A percentile compares a stretch with the other conserved stretches of the same genome.
These are phyloP conservation scores for Orius laevigatus DNA, from an alignment of 1,140 invertebrate genomes.

Conservation along the genomic window DNA sequence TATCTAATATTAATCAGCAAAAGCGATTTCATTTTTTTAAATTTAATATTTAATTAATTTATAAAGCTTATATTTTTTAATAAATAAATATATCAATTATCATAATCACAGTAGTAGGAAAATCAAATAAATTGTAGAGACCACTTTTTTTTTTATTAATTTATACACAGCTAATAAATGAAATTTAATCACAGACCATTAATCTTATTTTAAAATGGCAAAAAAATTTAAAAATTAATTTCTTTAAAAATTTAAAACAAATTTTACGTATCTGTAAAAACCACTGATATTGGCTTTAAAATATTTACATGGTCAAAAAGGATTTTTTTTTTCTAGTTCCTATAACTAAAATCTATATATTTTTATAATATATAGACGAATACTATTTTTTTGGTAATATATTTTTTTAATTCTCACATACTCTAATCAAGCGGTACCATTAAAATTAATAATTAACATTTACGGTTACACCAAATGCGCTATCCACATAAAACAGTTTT, in stretches of 20 bases:
- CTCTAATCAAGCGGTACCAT: conserved; percentile 6
- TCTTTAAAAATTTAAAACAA: not conserved
- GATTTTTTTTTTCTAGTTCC: not conserved
- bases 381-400: conserved; percentile 7
- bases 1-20: conserved; percentile 9
- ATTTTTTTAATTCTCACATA: conserved; percentile 11
- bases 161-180: conserved; percentile 4
- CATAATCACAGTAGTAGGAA: conserved; percentile 13
- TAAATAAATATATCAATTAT: conserved; percentile 1
- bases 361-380: conserved; percentile 7
- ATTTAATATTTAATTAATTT: conserved; percentile 2
- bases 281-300: not conserved
- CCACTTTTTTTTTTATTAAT: conserved; percentile 3
- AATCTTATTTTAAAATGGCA: not conserved
- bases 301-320: not conserved
- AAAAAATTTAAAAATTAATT: not conserved
- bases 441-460: conserved; percentile 11
- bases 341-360: conserved; percentile 6
- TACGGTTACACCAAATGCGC: conserved; percentile 14
- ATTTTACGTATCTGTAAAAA: not conserved
- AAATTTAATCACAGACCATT: conserved; percentile 4
- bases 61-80: conserved; percentile 7
- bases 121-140: conserved; percentile 8
- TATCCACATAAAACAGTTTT: conserved; percentile 2
- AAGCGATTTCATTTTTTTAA: conserved; percentile 9